Evolutionary conservation across 2,888 invertebrate genomes (phyloP), one percentile per base, ranked within the genome.

Genomic region (Sarcophaga variegata): DNA sequence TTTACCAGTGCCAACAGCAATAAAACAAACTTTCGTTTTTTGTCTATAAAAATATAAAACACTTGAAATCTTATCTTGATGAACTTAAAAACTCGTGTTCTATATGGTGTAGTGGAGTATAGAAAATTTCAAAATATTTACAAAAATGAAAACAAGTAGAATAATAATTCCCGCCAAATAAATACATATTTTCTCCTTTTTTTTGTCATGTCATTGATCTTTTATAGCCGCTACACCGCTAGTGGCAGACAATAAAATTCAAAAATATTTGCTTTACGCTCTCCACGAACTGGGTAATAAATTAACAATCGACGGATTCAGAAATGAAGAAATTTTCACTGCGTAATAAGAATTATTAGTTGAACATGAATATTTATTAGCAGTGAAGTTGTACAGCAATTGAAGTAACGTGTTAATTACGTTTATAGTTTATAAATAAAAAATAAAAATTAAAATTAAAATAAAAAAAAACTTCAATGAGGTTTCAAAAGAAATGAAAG

Each of bases 201-300:
- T 37, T 37, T 66, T 81, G 81, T 81, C 83, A 83, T 81, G 80
- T 83, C 81, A 83, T 83, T 86, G 83, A 81, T 86, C 69, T 86
- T 71, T 81, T 59, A 60, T 47, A 4, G 54, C 54, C 17, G 54
- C 5, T 10, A 54, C 54, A 37, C 37, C 8, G 37, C 8, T 10
- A 37, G 37, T 37, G 12, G 0, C 14, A 14, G 49, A 0, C 49
- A 72, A 45, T 62, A 37, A 62, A 59, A 27, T n/a, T 10, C 37
- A 6, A 27, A 60, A 71, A 72, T 22, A 66, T 66, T 12, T 54
- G 20, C 59, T 25, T 71, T 37, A 71, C 25, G 1, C 10, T 59
- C 25, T 27, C 71, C 54, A 54, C 4, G 4, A 2, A n/a, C 54
- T 22, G 54, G 27, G 20, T 25, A 66, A 59, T 49, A 66, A 76